Evolutionary conservation across 2,888 invertebrate species (phyloP), one percentile per base, ranked within the genome.

Genomic region (Drosophila multiciliata): DNA sequence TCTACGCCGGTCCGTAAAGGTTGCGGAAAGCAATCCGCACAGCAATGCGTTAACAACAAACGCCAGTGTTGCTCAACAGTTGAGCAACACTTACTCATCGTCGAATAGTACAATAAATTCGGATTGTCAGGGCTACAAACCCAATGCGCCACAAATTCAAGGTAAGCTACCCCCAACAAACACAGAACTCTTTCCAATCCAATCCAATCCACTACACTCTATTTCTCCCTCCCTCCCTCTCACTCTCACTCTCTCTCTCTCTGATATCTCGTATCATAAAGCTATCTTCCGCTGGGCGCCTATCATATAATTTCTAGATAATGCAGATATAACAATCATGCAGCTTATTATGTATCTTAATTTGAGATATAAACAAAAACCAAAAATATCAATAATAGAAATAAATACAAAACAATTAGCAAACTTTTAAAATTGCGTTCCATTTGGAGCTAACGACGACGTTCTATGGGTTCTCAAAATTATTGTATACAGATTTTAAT

Each of bases 51-150:
- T 73, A 81, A 87, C 92, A 84, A 74, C 80, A 65, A 78, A 78
- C 52, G 70, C 78, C 20, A 75, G 75, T 55, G 72, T 85, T 72
- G 79, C 81, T 70, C 88, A 85, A 55, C 89, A 90, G 79, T 91
- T 91, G 85, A 83, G 87, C 77, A 90, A 87, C 82, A 91, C 91
- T 91, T 92, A 92, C 83, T 91, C 92, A 91, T 92, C 92, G 75
- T 90, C 93, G 81, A 92, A 91, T 89, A 92, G 92, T 90, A 91
- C 92, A 91, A 91, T 92, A 81, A 93, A 92, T 89, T 91, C 93
- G 66, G 93, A 93, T 88, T 95, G 95, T 88, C 94, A 95, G 87
- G 95, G 94, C 80, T 95, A 95, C 91, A 95, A 95, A 91, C 95
- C 95, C 73, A 95, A 95, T 87, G 95, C 95, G 78, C 91, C 93